A percentile compares a stretch with the other conserved stretches of the same genome.
Conservation (phyloP, 1,140 invertebrate species). For the Oppia nitens region DNA sequence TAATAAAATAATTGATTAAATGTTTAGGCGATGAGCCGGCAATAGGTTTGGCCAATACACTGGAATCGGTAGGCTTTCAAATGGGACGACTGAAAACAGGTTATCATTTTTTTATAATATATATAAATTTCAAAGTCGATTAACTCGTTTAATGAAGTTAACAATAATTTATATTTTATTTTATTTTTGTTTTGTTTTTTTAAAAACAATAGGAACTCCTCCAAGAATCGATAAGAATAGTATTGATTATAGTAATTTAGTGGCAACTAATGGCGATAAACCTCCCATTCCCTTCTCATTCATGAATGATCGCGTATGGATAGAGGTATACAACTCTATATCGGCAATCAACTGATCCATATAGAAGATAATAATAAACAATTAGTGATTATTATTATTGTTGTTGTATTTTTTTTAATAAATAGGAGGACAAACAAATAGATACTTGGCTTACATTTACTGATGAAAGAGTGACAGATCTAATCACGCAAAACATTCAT, state of each 20-base stretch:
- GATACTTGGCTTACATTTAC: conserved; percentile 55
- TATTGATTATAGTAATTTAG: conserved; percentile 50
- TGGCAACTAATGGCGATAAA: conserved; percentile 42
- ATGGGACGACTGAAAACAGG: conserved; percentile 79
- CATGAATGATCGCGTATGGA: conserved; percentile 62
- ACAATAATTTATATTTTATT: too few relatives aligned
- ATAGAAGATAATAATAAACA: too few relatives aligned
- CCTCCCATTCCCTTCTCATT: conserved; percentile 69
- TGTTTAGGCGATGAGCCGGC: conserved; percentile 48
- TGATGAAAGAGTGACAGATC: conserved; percentile 43
- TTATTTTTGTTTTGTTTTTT: too few relatives aligned
- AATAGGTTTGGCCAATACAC: conserved; percentile 59
- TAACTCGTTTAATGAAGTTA: too few relatives aligned
- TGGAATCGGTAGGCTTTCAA: conserved; percentile 49
- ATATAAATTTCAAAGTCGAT: too few relatives aligned
- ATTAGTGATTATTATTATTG: neutral
- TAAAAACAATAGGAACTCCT: conserved; percentile 66
- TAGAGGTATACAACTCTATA: conserved; percentile 36
- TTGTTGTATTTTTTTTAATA: conserved; percentile 30
- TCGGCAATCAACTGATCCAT: neutral
- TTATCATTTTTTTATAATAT: too few relatives aligned
- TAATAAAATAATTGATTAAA: neutral
- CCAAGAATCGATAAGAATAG: conserved; percentile 53
- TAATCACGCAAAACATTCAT: conserved; percentile 61
- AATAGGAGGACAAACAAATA: conserved; percentile 49